A percentile compares a stretch with the other conserved stretches of the same genome.
phyloP scores from a whole-genome alignment of 2,113 vertebrate species.

The Acanthisitta chloris region DNA sequence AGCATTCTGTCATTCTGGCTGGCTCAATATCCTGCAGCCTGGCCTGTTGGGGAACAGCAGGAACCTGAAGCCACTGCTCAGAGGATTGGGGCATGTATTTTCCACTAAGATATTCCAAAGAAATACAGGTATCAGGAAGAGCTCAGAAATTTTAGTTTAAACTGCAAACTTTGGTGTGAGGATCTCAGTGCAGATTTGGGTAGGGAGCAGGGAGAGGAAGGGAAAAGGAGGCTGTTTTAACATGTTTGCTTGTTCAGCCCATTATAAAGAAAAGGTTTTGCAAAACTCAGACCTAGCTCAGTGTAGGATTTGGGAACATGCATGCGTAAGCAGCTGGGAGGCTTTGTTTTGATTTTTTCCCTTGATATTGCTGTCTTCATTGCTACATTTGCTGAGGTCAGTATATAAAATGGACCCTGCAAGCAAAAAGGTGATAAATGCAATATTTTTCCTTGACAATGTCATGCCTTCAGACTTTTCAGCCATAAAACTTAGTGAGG shows the following conservation, averaged over 20 bases:
- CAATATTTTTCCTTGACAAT: constrained; percentile 21
- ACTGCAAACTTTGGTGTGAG: neutral
- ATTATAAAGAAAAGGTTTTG: neutral
- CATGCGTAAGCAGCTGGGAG: constrained; percentile 35
- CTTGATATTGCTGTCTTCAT: constrained; percentile 6
- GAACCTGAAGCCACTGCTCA: neutral
- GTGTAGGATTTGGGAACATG: constrained; percentile 24
- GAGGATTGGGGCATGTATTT: neutral
- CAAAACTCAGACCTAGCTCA: neutral
- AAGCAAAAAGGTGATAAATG: constrained; percentile 8
- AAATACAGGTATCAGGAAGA: neutral
- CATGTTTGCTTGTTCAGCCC: neutral
- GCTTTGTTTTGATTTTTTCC: constrained; percentile 31
- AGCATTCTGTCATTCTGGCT: constrained; percentile 8
- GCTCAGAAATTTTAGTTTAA: neutral
- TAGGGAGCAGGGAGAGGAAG: neutral
- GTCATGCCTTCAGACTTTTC: neutral
- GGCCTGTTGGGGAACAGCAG: neutral
- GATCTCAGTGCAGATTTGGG: neutral
- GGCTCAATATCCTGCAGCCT: neutral
- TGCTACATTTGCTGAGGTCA: constrained; percentile 22
- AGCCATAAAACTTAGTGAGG: neutral
- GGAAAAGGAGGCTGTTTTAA: neutral
- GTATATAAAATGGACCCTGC: neutral
- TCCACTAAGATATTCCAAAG: neutral